Evolutionary conservation across 2,888 invertebrate species (phyloP), one percentile per base, ranked within the genome.

Genomic region (Epicampocera succincta): DNA sequence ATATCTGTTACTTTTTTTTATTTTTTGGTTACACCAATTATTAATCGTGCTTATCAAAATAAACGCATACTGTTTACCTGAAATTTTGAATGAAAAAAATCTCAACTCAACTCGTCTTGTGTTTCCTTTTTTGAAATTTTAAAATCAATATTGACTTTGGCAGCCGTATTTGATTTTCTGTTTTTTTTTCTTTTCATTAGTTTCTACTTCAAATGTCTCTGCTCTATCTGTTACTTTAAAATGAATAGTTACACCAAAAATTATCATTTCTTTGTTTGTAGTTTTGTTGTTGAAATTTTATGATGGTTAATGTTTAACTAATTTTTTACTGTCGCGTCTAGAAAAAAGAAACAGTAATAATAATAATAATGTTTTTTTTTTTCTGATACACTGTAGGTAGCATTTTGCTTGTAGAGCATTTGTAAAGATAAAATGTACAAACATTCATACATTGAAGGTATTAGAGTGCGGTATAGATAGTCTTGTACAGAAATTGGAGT

Each of bases 61-160:
- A 73, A 79, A 78, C 46, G 68, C 50, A 56, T 50, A 58, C 42
- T 66, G 50, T 78, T 78, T 72, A 72, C 72, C 52, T 76, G 68
- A 33, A 52, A 33, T 29, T 11, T 44, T n/a, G 12, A 6, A 21
- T 3, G 42, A 33, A 50, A 48, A 40, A 77, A 77, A 69, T 63
- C 61, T 69, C 54, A 33, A 69, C 52, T 63, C 25, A 58, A 63
- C n/a, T 52, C 15, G 61, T 50, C 21, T 50, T 33, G 33, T 33
- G 8, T 3, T 33, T 33, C 8, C 8, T 33, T 9, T 8, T 60
- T 73, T 72, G 52, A 78, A 78, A 54, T 73, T 78, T 52, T 78
- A 56, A 52, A 82, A 78, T 69, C 71, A 82, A 82, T 82, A 82
- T 82, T 82, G 71, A 82, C 82, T 74, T 71, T 78, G 74, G 82